Conservation (phyloP, 35 echinoderm and acorn worm genomes). For the Chiridota heheva region DNA sequence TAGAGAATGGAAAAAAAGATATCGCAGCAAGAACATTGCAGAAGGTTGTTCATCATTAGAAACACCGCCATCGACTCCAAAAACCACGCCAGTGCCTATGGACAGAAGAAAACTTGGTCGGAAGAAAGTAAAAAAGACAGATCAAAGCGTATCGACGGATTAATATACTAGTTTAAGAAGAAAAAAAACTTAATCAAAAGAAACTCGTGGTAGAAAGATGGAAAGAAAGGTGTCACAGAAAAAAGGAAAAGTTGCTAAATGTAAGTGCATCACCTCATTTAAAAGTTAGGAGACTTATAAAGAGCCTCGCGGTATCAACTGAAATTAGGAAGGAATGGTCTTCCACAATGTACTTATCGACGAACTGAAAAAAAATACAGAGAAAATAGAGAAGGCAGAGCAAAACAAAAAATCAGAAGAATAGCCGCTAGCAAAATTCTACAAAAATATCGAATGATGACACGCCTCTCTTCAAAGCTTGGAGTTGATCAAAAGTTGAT, state of each 20-base stretch:
- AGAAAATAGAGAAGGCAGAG: constrained; percentile 21
- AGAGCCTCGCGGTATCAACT: neutral
- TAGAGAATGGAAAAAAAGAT: neutral
- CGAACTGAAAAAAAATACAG: neutral
- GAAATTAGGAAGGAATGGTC: neutral
- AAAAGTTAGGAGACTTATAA: neutral
- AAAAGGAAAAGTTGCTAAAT: constrained; percentile 33
- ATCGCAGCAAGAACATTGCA: too few relatives aligned
- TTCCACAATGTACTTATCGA: constrained; percentile 7
- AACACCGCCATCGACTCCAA: neutral
- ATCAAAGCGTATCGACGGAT: neutral
- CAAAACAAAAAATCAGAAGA: too few relatives aligned
- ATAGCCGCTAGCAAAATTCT: neutral
- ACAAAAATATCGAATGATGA: too few relatives aligned
- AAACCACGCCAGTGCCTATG: neutral
- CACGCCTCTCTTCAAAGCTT: too few relatives aligned
- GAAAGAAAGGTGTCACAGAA: neutral
- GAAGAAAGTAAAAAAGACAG: neutral
- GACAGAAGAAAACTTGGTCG: neutral
- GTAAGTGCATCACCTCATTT: neutral
- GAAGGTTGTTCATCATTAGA: neutral
- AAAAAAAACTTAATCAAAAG: neutral
- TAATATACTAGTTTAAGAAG: neutral
- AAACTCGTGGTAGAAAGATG: too few relatives aligned
- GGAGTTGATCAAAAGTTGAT: too few relatives aligned